Conservation (phyloP, 2,888 invertebrate species). For the Hyalella azteca region DNA sequence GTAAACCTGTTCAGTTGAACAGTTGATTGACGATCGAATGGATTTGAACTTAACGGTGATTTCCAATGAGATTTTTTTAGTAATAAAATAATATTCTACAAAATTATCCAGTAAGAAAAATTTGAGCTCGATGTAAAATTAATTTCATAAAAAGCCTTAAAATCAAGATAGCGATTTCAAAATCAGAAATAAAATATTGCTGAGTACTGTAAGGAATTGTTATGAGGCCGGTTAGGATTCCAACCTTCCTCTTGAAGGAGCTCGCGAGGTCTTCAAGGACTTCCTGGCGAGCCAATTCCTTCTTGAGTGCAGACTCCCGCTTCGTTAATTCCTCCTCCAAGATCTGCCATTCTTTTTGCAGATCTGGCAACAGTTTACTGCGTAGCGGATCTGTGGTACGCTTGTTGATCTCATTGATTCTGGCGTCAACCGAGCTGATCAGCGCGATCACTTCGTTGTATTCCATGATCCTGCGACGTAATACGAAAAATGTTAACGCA, state of each 20-base stretch:
- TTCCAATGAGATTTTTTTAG: too few relatives aligned
- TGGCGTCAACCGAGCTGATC: constrained; percentile 88
- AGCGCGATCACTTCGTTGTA: constrained; percentile 95
- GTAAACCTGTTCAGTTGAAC: too few relatives aligned
- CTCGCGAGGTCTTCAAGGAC: constrained; percentile 91
- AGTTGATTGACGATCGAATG: too few relatives aligned
- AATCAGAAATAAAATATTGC: neutral
- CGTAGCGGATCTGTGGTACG: constrained; percentile 71
- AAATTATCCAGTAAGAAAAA: too few relatives aligned
- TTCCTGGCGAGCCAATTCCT: constrained; percentile 89
- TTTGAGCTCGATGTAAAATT: too few relatives aligned
- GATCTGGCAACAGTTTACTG: constrained; percentile 83
- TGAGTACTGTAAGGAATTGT: neutral
- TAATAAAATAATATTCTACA: too few relatives aligned
- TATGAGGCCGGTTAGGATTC: constrained; percentile 12
- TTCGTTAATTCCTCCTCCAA: constrained; percentile 93
- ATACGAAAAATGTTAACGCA: too few relatives aligned
- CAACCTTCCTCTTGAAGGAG: constrained; percentile 90
- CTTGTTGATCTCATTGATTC: constrained; percentile 88
- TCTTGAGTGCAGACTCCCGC: constrained; percentile 87
- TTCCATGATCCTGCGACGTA: constrained; percentile 79
- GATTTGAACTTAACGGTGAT: too few relatives aligned
- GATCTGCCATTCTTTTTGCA: constrained; percentile 91
- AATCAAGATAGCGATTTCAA: too few relatives aligned
- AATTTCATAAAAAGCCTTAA: too few relatives aligned